phyloP scores from a whole-genome alignment of 2,113 vertebrate genomes.

The Anser cygnoides region DNA sequence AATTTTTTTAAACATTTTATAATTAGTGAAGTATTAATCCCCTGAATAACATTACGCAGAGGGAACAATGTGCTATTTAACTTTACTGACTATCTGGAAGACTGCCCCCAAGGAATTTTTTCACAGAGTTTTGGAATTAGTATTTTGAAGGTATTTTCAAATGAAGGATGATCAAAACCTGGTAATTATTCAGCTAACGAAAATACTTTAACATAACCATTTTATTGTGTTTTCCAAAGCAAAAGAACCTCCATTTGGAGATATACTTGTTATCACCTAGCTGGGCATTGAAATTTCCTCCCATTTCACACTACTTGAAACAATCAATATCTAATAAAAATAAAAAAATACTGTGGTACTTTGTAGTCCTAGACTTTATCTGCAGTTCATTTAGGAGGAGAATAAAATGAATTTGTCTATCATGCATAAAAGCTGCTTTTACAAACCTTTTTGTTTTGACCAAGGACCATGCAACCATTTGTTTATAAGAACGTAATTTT shows the following conservation, averaged over 20 bases:
- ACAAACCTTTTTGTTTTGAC: neutral
- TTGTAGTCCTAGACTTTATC: neutral
- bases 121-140: neutral
- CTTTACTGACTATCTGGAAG: neutral
- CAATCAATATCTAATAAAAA: neutral
- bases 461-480: neutral
- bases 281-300: neutral
- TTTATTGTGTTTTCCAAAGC: neutral
- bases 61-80: neutral
- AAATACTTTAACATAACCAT: neutral
- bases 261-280: neutral
- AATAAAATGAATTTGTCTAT: neutral
- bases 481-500: neutral
- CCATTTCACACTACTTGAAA: neutral
- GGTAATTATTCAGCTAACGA: neutral
- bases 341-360: neutral
- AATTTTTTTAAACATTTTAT: neutral
- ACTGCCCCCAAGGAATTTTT: neutral
- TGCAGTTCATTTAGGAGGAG: neutral
- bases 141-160: neutral
- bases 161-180: neutral
- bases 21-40: slow-evolving; percentile 8
- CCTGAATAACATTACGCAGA: neutral
- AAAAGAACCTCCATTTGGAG: neutral
- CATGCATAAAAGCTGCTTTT: neutral